Percentiles rank a stretch among this genome's conserved stretches.
phyloP scores from a whole-genome alignment of 2,113 vertebrate genomes.

The Ameiurus melas region DNA sequence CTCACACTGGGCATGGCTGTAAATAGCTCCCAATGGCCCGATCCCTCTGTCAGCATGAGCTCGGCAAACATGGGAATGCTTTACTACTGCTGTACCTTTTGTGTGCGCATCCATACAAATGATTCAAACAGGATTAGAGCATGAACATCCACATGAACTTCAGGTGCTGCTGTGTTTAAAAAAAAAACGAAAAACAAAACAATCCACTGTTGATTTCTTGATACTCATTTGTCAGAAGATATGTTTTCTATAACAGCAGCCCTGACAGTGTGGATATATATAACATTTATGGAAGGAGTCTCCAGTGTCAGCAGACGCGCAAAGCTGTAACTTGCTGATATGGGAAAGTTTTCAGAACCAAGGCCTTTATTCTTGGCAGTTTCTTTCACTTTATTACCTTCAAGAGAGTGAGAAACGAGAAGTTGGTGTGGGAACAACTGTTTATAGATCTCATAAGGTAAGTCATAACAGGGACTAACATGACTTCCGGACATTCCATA shows the following conservation, averaged over 20 bases:
- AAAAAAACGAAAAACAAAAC: background rate
- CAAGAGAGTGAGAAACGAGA: background rate
- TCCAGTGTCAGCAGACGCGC: background rate
- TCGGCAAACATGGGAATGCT: slow-evolving; percentile 30
- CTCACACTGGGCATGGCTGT: slow-evolving; percentile 22
- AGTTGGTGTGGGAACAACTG: background rate
- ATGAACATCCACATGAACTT: background rate
- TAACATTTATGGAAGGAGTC: background rate
- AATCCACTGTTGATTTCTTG: background rate
- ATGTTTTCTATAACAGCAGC: background rate
- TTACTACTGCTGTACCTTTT: background rate
- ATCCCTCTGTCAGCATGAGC: slow-evolving; percentile 19
- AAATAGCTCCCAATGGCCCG: slow-evolving; percentile 48
- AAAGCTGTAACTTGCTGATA: background rate
- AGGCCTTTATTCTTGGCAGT: background rate
- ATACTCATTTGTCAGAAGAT: background rate
- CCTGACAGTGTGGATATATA: background rate
- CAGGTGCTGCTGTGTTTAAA: background rate
- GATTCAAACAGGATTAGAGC: background rate
- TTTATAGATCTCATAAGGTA: background rate
- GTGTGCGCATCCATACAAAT: background rate
- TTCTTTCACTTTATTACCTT: background rate
- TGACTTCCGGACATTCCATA: background rate
- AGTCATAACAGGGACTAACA: background rate
- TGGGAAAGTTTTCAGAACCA: background rate